phyloP scores from a whole-genome alignment of 2,888 invertebrate species.

The Polietes domitor region DNA sequence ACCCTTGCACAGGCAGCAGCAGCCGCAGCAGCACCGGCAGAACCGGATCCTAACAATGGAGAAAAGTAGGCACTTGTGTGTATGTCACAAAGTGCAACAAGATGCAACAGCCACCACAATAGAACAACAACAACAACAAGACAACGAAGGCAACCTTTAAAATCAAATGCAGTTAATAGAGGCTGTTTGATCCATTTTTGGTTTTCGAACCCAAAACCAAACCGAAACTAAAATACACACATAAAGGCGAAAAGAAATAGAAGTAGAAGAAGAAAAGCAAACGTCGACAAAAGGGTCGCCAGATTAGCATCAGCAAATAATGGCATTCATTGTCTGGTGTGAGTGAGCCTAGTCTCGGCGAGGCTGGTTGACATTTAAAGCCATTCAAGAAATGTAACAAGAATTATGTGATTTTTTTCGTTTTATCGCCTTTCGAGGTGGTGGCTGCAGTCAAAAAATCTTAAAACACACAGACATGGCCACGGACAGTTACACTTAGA shows the following conservation, averaged over 20 bases:
- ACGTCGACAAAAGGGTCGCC: constrained; percentile 5
- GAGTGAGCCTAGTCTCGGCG: not conserved
- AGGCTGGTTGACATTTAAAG: constrained; percentile 48
- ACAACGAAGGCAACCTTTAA: constrained; percentile 12
- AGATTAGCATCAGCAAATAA: constrained; percentile 66
- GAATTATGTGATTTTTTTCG: constrained; percentile 29
- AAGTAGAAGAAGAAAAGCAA: not conserved
- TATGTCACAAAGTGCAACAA: constrained; percentile 60
- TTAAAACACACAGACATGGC: constrained; percentile 15
- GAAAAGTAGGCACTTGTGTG: constrained; percentile 54
- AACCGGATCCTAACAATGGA: constrained; percentile 33
- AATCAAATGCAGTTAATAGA: constrained; percentile 56
- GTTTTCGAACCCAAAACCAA: not conserved
- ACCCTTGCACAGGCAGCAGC: constrained; percentile 35
- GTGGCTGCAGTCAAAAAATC: constrained; percentile 25
- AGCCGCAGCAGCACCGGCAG: no score
- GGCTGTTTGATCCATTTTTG: constrained; percentile 57
- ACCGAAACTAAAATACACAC: no score
- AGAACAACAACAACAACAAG: constrained; percentile 15
- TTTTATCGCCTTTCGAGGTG: constrained; percentile 23
- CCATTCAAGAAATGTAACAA: constrained; percentile 25
- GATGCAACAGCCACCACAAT: constrained; percentile 38
- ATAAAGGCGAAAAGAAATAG: not conserved
- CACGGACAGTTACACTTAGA: not conserved
- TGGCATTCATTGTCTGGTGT: constrained; percentile 23